Percentiles rank a stretch among this genome's conserved stretches.
phyloP scores from a whole-genome alignment of 2,888 invertebrate species.

The Geophilus truncorum region DNA sequence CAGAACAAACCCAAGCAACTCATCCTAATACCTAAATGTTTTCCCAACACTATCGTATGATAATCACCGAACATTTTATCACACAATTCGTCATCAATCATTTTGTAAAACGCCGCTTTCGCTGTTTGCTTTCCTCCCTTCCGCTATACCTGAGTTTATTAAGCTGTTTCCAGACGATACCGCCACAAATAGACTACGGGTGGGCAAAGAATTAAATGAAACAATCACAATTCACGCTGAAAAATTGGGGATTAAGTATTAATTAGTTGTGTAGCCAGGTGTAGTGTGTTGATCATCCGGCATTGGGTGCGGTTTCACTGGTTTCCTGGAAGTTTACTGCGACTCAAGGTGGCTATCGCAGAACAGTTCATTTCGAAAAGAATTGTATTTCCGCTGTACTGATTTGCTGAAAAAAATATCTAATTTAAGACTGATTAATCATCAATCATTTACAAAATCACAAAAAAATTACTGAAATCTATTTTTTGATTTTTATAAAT shows the following conservation, averaged over 20 bases:
- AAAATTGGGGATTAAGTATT: not conserved
- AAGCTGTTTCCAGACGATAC: not conserved
- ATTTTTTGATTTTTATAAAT: too few species aligned
- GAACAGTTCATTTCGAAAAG: not conserved
- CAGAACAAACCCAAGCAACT: not conserved
- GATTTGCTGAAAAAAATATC: not conserved
- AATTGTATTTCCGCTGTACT: not conserved
- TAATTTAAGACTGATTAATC: not conserved
- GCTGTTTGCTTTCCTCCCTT: not conserved
- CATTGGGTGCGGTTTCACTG: not conserved
- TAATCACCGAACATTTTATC: not conserved
- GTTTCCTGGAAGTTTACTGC: not conserved
- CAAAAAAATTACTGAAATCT: too few species aligned
- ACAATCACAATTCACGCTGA: not conserved
- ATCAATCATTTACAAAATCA: too few species aligned
- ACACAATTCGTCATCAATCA: not conserved
- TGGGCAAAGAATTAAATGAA: too few species aligned
- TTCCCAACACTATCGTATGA: not conserved
- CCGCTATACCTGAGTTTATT: not conserved
- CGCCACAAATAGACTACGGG: too few species aligned
- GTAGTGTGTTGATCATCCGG: conserved; percentile 5
- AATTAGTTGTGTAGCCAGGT: not conserved
- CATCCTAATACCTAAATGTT: not conserved
- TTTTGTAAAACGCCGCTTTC: not conserved
- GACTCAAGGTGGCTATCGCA: conserved; percentile 17